phyloP scores from a whole-genome alignment of 2,113 vertebrate species.

The Athene noctua region DNA sequence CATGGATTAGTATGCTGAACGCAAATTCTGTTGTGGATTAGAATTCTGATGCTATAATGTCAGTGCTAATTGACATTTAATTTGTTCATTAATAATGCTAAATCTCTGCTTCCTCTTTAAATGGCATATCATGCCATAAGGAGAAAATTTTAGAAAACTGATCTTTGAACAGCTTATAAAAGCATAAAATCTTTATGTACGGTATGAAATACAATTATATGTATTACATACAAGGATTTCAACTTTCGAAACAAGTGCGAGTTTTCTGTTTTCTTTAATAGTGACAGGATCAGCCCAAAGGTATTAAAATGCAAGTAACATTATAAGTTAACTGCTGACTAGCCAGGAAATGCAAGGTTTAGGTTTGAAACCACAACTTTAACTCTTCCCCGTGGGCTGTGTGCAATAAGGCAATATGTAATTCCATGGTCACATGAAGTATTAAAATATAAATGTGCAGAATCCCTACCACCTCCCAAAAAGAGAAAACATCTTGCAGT shows the following conservation, averaged over 20 bases:
- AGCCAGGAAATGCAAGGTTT: background rate
- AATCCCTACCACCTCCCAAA: background rate
- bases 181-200: background rate
- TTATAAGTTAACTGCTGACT: background rate
- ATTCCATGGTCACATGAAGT: background rate
- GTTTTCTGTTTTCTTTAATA: background rate
- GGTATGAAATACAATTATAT: background rate
- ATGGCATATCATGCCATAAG: background rate
- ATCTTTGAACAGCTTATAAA: background rate
- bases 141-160: background rate
- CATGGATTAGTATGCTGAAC: constrained; percentile 5
- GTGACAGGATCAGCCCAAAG: background rate
- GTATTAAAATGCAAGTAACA: background rate
- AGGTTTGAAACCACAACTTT: background rate
- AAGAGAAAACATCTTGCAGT: background rate
- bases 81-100: constrained; percentile 13
- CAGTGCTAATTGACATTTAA: constrained; percentile 58
- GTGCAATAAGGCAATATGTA: background rate
- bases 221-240: background rate
- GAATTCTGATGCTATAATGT: background rate
- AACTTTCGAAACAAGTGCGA: background rate
- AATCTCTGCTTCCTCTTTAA: constrained; percentile 3
- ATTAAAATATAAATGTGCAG: background rate
- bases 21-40: constrained; percentile 12
- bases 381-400: background rate